phyloP scores from a whole-genome alignment of 2,113 vertebrate species.

The Pterocles gutturalis region DNA sequence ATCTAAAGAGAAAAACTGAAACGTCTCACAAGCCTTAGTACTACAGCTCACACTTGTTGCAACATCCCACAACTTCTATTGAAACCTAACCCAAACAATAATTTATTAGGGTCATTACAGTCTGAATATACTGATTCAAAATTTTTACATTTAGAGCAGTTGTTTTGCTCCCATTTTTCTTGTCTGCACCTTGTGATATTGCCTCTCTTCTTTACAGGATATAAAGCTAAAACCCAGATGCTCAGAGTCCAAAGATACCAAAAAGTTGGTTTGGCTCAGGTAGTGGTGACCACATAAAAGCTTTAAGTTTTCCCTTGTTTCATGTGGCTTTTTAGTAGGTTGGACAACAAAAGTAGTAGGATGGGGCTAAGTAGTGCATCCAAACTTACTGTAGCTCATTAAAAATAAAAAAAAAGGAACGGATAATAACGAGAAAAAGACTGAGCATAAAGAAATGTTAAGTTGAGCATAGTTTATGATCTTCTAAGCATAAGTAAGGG shows the following conservation, averaged over 20 bases:
- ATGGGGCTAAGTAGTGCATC: background rate
- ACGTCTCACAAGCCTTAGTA: background rate
- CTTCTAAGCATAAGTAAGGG: background rate
- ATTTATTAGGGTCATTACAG: slow-evolving; percentile 3
- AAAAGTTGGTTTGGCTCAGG: slow-evolving; percentile 62
- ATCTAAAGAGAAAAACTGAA: background rate
- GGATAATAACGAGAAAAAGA: background rate
- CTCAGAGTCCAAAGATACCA: slow-evolving; percentile 64
- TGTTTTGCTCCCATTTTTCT: slow-evolving; percentile 60
- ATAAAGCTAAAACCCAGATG: slow-evolving; percentile 55
- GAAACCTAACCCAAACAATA: slow-evolving; percentile 49
- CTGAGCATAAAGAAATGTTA: background rate
- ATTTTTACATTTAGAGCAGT: slow-evolving; percentile 36
- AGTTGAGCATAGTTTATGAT: background rate
- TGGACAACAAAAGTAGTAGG: slow-evolving; percentile 56
- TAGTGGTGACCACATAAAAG: slow-evolving; percentile 64
- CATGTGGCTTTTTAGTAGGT: slow-evolving; percentile 67
- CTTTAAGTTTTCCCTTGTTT: slow-evolving; percentile 56
- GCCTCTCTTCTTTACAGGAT: slow-evolving; percentile 43
- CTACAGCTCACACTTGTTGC: background rate
- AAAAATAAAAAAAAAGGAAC: background rate
- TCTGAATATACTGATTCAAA: slow-evolving; percentile 38
- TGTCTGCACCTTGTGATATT: slow-evolving; percentile 29
- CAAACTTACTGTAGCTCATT: background rate
- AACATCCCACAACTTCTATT: background rate